phyloP scores from a whole-genome alignment of 2,113 vertebrate genomes.

The Ovibos moschatus region DNA sequence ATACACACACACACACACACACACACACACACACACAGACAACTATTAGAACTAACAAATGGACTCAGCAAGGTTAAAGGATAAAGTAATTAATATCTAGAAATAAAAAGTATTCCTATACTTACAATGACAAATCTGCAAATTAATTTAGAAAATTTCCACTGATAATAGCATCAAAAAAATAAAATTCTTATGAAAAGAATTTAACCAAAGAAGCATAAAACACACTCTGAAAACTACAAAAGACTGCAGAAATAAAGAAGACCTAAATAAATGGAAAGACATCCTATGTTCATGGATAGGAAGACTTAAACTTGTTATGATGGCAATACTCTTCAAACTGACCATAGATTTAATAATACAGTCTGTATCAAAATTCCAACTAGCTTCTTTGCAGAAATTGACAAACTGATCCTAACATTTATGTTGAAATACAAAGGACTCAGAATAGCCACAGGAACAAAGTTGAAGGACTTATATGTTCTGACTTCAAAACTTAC shows the following conservation, averaged over 20 bases:
- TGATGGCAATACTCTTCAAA: background rate
- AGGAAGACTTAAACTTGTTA: background rate
- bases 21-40: background rate
- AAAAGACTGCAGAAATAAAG: background rate
- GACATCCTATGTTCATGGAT: background rate
- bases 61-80: background rate
- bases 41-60: background rate
- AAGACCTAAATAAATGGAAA: background rate
- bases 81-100: background rate
- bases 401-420: background rate
- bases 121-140: background rate
- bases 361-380: background rate
- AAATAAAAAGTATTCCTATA: background rate
- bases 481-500: conserved; percentile 2
- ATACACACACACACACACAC: background rate
- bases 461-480: background rate
- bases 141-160: conserved; percentile 1
- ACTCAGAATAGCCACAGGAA: background rate
- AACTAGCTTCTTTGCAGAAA: background rate
- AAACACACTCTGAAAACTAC: conserved; percentile 6
- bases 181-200: conserved; percentile 23
- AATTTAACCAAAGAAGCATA: conserved; percentile 13
- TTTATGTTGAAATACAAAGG: background rate
- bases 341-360: background rate
- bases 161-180: background rate